Conservation (phyloP, 2,888 invertebrate species). For the Axea sp. region DNA sequence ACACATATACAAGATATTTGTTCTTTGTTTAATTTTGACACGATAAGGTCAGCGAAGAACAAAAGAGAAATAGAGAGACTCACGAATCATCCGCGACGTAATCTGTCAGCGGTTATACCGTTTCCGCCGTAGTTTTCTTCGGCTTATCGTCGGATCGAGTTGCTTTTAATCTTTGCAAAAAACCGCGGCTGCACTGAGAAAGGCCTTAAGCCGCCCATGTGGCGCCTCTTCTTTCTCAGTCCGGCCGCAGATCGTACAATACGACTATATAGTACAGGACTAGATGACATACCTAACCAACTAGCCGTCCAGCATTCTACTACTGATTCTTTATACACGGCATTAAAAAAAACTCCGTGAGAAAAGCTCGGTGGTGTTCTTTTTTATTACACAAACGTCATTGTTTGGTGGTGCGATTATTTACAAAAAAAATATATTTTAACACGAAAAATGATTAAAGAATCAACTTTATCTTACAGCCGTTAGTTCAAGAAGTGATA, state of each 20-base stretch:
- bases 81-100: slow-evolving; percentile 67
- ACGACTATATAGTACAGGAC: slow-evolving; percentile 47
- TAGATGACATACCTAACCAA: slow-evolving; percentile 39
- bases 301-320: slow-evolving; percentile 60
- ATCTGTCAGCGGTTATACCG: slow-evolving; percentile 74
- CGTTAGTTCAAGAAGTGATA: too few relatives aligned
- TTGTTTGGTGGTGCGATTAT: too few relatives aligned
- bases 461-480: too few relatives aligned
- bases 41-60: slow-evolving; percentile 49
- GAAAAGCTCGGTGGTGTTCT: too few relatives aligned
- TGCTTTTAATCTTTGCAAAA: slow-evolving; percentile 76
- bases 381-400: too few relatives aligned
- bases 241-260: slow-evolving; percentile 65
- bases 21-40: slow-evolving; percentile 56
- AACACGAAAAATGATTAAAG: too few relatives aligned
- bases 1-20: slow-evolving; percentile 48
- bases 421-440: too few relatives aligned
- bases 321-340: slow-evolving; percentile 62
- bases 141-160: slow-evolving; percentile 76
- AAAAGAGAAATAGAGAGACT: slow-evolving; percentile 49
- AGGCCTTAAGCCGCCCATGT: slow-evolving; percentile 74
- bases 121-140: slow-evolving; percentile 72
- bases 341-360: slow-evolving; percentile 23
- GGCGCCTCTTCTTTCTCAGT: slow-evolving; percentile 75
- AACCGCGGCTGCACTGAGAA: slow-evolving; percentile 69